Percentiles rank a stretch among this genome's conserved stretches.
Evolutionary conservation across 2,113 vertebrate species (phyloP).

Genomic region (Cynocephalus volans): DNA sequence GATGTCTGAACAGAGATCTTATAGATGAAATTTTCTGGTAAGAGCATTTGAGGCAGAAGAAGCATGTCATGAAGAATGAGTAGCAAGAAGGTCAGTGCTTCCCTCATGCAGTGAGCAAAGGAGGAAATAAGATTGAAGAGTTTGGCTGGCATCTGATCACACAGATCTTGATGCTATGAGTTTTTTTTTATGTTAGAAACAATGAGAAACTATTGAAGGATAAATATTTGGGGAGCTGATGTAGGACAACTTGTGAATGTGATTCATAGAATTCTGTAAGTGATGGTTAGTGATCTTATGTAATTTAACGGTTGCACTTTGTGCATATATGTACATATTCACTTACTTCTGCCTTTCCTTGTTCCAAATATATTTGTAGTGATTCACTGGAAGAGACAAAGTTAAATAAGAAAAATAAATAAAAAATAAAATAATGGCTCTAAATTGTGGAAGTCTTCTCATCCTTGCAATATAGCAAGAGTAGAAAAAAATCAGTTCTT

Average conservation of each 20-base stretch:
- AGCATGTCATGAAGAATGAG: background rate
- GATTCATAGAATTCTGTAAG: constrained; percentile 30
- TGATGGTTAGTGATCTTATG: background rate
- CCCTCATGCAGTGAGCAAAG: background rate
- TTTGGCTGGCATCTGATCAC: background rate
- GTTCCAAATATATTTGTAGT: background rate
- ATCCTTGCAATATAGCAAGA: background rate
- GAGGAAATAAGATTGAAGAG: background rate
- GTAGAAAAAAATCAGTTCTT: background rate
- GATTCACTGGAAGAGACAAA: background rate
- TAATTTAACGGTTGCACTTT: background rate
- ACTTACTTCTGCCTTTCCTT: constrained; percentile 3
- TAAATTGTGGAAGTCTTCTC: background rate
- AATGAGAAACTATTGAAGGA: background rate
- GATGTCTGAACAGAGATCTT: background rate
- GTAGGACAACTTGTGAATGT: background rate
- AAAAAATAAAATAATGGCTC: background rate
- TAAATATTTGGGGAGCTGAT: background rate
- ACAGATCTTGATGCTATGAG: background rate
- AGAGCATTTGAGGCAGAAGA: background rate
- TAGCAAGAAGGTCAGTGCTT: background rate
- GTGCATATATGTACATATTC: background rate
- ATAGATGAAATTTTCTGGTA: background rate
- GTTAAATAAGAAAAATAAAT: constrained; percentile 13
- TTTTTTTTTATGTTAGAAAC: constrained; percentile 22